These are phyloP conservation scores for Eucidaris tribuloides DNA, from an alignment of 35 echinoderm and acorn worm species.

Conservation along the genomic window DNA sequence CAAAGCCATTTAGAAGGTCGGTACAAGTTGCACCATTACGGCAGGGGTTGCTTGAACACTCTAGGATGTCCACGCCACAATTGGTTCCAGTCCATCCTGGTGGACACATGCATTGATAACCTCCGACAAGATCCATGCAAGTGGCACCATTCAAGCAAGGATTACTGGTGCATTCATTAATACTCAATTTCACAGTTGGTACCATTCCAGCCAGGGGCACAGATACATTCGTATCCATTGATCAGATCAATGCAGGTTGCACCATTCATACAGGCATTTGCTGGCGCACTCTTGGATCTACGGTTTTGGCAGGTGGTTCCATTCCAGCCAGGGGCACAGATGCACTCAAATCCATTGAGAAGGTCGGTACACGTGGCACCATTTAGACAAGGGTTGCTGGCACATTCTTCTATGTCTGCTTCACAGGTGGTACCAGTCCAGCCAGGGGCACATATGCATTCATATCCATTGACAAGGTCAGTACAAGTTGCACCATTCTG, in stretches of 20 bases:
- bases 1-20: neutral
- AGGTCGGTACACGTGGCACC: constrained; percentile 47
- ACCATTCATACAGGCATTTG: constrained; percentile 22
- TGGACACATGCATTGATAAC: no score
- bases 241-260: constrained; percentile 21
- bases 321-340: neutral
- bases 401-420: constrained; percentile 16
- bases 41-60: constrained; percentile 19
- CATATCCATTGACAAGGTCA: neutral
- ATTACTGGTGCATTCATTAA: neutral
- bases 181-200: neutral
- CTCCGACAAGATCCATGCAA: neutral
- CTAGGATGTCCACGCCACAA: no score
- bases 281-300: neutral
- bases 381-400: constrained; percentile 58
- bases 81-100: no score
- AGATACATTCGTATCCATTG: constrained; percentile 17
- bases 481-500: constrained; percentile 58
- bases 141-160: no score
- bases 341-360: neutral
- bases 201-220: no score
- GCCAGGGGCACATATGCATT: neutral
- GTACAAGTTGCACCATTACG: constrained; percentile 33
- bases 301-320: constrained; percentile 29
- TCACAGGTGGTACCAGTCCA: neutral